These are phyloP conservation scores for Hydrolagus affinis DNA, from an alignment of 2,113 vertebrate genomes.

Conservation along the genomic window DNA sequence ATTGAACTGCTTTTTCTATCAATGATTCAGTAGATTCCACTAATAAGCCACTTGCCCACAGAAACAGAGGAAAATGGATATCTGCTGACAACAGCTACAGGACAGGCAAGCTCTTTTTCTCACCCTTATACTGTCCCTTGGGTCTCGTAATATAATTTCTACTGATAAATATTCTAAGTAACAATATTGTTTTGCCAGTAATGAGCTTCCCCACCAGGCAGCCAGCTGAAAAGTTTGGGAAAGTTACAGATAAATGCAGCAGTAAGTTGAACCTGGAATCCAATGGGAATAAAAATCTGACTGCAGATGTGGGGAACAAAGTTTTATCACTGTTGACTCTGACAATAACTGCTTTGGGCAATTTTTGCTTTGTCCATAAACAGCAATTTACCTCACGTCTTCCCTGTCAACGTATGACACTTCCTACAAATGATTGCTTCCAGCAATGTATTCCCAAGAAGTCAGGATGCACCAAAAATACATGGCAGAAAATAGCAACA, in stretches of 20 bases:
- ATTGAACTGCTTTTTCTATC: background rate
- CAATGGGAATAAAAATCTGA: background rate
- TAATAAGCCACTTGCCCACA: background rate
- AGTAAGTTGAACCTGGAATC: conserved; percentile 1
- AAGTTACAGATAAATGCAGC: conserved; percentile 2
- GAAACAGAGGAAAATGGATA: background rate
- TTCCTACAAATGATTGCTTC: conserved; percentile 19
- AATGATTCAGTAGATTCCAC: background rate
- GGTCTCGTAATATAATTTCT: conserved; percentile 3
- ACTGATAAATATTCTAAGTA: conserved; percentile 25
- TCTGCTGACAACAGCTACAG: background rate
- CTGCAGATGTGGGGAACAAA: background rate
- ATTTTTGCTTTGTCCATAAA: conserved; percentile 10
- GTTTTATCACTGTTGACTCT: conserved; percentile 11
- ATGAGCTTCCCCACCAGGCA: conserved; percentile 7
- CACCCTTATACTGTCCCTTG: background rate
- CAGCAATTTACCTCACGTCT: conserved; percentile 8
- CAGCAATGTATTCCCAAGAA: background rate
- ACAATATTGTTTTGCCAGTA: conserved; percentile 14
- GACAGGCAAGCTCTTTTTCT: background rate
- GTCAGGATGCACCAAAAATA: background rate
- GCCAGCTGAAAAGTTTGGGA: conserved; percentile 9
- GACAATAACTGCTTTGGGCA: conserved; percentile 15
- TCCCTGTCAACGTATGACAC: background rate
- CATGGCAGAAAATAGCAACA: background rate